phyloP scores from a whole-genome alignment of 2,888 invertebrate species.

The Geophilus truncorum region DNA sequence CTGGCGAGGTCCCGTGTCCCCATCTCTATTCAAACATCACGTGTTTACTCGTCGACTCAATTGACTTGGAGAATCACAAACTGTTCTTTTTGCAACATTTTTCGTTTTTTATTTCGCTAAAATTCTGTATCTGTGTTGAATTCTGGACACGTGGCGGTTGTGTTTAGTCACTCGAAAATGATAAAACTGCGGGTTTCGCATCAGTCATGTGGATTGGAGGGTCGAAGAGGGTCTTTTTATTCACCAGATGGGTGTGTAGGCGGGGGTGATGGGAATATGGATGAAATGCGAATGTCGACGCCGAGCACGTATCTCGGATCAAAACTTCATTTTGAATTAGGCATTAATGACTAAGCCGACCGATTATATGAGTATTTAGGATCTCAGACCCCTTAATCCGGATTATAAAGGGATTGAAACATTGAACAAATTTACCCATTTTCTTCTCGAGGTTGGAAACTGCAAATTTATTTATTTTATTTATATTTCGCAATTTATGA shows the following conservation, averaged over 20 bases:
- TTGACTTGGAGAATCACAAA: background rate
- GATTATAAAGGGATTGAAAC: no score
- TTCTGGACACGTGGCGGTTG: background rate
- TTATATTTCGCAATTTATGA: no score
- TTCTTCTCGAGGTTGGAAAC: no score
- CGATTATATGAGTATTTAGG: background rate
- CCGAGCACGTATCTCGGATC: background rate
- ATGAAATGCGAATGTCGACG: background rate
- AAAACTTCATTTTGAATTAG: background rate
- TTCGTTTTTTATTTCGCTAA: background rate
- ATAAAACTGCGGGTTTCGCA: background rate
- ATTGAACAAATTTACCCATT: no score
- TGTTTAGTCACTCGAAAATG: background rate
- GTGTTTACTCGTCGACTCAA: constrained; percentile 4
- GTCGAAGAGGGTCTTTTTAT: constrained; percentile 10
- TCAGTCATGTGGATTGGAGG: background rate
- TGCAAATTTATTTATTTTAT: no score
- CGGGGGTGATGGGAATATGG: background rate
- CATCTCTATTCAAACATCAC: background rate
- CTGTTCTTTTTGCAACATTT: background rate
- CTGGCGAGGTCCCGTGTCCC: background rate
- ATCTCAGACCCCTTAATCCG: background rate
- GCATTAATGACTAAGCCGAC: background rate
- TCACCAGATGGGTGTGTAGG: background rate
- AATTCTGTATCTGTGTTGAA: background rate